A percentile compares a stretch with the other conserved stretches of the same genome.
phyloP scores from a whole-genome alignment of 64 coral and sea anemone genomes.

The Montipora efflorescens region DNA sequence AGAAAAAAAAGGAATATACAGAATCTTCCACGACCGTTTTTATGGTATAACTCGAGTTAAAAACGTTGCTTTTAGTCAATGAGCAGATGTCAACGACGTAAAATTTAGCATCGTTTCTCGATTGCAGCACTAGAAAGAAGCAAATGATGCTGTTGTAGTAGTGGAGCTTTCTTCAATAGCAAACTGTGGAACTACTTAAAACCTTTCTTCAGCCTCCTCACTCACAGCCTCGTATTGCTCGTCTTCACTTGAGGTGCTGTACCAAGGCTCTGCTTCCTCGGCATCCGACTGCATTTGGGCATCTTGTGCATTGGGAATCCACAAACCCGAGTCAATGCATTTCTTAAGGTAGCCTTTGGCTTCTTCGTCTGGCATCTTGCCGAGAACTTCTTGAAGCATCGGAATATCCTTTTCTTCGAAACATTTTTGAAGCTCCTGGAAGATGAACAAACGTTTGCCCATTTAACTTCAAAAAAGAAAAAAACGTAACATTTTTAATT shows the following conservation, averaged over 20 bases:
- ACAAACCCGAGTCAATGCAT: slow-evolving; percentile 95
- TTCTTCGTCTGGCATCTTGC: slow-evolving; percentile 81
- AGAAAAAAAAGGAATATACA: too few species aligned
- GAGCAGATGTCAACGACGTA: too few species aligned
- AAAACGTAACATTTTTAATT: background rate
- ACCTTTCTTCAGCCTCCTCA: slow-evolving; percentile 29
- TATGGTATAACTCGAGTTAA: too few species aligned
- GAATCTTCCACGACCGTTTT: too few species aligned
- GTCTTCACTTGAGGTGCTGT: slow-evolving; percentile 22
- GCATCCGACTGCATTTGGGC: slow-evolving; percentile 15
- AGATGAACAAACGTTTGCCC: background rate
- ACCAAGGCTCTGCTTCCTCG: slow-evolving; percentile 3
- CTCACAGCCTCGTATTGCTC: slow-evolving; percentile 71
- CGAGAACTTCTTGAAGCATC: slow-evolving; percentile 92
- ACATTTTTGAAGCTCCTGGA: slow-evolving; percentile 84
- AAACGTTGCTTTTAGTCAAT: too few species aligned
- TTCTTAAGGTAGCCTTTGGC: slow-evolving; percentile 78
- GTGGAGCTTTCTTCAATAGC: background rate
- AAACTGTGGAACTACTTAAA: slow-evolving; percentile 15
- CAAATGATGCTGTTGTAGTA: background rate
- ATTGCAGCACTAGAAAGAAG: background rate
- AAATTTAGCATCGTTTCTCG: too few species aligned
- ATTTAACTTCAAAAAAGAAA: background rate
- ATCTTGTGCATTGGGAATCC: slow-evolving; percentile 91
- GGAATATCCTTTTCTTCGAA: slow-evolving; percentile 95